Base-by-base conservation (phyloP, 2,888 invertebrate genomes). In the Cyclophora albipunctata region DNA sequence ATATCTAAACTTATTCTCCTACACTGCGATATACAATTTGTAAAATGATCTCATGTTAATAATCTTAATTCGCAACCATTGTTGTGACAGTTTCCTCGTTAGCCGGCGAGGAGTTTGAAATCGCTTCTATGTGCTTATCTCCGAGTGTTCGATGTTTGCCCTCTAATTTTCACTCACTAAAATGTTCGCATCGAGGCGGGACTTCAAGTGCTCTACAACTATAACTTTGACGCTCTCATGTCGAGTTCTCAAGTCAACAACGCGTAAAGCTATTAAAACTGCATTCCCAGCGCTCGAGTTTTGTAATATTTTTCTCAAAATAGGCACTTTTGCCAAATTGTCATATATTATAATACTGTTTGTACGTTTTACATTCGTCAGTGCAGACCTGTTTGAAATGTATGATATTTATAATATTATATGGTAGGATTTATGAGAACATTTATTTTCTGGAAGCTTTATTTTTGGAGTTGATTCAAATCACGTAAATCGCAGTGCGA, bases 141-240 rank as follows among this genome's bases (percentile, higher is more conserved):
- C 64, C 69, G 72, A 76, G 67, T 72, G 68, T 71, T 69, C 58
- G 53, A 64, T 73, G 74, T 76, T 77, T 78, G 67, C 71, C 71
- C 75, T 75, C 70, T 75, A 78, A 78, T 78, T 81, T 80, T 71
- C 71, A 67, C 72, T 71, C 62, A 59, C 68, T 65, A 73, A 68
- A 69, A 70, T 72, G 66, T 69, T 72, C 71, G 66, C 66, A 65
- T 66, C 58, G 58, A 64, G 67, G 66, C 63, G 60, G 49, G 52
- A 67, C 61, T 61, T 58, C 58, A 58, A 70, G 60, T 66, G 59
- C 55, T 42, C 59, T 52, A 57, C 62, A 69, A 67, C 66, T 71
- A 43, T 34, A 43, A 43, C 34, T 63, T 53, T 59, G 54, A 62
- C 58, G 57, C 60, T 65, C 64, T 66, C 60, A 53, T 54, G 57